Base-by-base conservation (phyloP, 1,140 invertebrate genomes). In the Papilio dardanus region DNA sequence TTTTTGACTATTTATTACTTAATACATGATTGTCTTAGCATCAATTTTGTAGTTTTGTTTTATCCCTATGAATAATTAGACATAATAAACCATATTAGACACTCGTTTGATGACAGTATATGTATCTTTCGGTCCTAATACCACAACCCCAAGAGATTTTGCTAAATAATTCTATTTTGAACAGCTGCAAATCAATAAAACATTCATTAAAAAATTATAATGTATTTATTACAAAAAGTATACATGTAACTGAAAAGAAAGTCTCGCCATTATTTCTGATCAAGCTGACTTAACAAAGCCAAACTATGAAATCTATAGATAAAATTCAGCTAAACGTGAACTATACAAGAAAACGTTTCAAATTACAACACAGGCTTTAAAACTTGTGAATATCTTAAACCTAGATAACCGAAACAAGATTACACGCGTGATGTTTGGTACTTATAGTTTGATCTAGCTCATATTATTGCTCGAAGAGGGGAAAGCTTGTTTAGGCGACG, bases 1-100 rank as follows among this genome's bases (percentile, higher is more conserved):
- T 93, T 91, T 93, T 93, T 92, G 90, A 93, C 87, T 93, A 93
- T 93, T 93, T 93, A 93, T 90, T 89, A 90, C 86, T 86, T 91
- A 92, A 91, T 92, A 92, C 88, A 92, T 91, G 86, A 93, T 93
- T 92, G 89, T 92, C 91, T 90, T 93, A 93, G 90, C 88, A 91
- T 90, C 86, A 81, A 83, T 76, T 40, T 58, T 82, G 68, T 85
- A 78, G 84, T 88, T 83, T 90, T 80, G 81, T 88, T 87, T 82
- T 77, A 58, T 79, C 50, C 74, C 78, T 42, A 68, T 68, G 37
- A 58, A 58, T 28, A 12, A n/a, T n/a, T n/a, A n/a, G n/a, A n/a
- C n/a, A n/a, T n/a, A n/a, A n/a, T n/a, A n/a, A n/a, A n/a, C n/a
- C 2, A 8, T 10, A 37, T 37, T 37, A 37, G 12, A 12, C 8